phyloP scores from a whole-genome alignment of 1,140 invertebrate genomes.

The Zophobas morio region DNA sequence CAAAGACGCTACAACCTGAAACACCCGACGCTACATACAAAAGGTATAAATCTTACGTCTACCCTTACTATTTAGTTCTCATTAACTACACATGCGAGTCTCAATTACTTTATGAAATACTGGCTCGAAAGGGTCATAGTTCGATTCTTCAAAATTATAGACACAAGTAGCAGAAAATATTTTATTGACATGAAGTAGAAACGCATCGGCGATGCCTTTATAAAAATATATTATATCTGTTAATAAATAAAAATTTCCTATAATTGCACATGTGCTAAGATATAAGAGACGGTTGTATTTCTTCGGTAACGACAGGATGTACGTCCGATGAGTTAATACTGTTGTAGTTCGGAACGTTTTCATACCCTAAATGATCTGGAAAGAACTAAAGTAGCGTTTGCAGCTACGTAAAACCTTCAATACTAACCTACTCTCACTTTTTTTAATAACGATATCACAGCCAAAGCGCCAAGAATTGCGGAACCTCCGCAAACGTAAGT shows the following conservation, averaged over 20 bases:
- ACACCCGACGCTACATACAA: too few relatives aligned
- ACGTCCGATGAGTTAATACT: slow-evolving; percentile 36
- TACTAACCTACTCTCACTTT: slow-evolving; percentile 37
- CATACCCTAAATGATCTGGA: slow-evolving; percentile 32
- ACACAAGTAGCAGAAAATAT: not conserved
- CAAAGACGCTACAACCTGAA: too few relatives aligned
- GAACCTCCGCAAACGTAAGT: slow-evolving; percentile 74
- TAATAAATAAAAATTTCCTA: slow-evolving; percentile 30
- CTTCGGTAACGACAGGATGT: slow-evolving; percentile 9
- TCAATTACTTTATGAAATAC: too few relatives aligned
- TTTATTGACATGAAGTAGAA: slow-evolving; percentile 24
- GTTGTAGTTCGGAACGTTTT: slow-evolving; percentile 25
- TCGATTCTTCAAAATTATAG: too few relatives aligned
- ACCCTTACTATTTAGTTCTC: too few relatives aligned
- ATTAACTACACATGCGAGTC: too few relatives aligned
- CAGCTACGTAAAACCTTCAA: not conserved
- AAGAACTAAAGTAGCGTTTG: slow-evolving; percentile 26
- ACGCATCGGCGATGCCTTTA: slow-evolving; percentile 7
- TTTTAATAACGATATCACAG: slow-evolving; percentile 59
- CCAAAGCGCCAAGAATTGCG: slow-evolving; percentile 71
- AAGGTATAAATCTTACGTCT: too few relatives aligned
- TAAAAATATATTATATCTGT: slow-evolving; percentile 33
- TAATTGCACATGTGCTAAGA: slow-evolving; percentile 20
- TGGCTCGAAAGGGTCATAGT: too few relatives aligned
- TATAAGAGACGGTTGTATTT: slow-evolving; percentile 42